These are phyloP conservation scores for Drosophila atroscutellata DNA, from an alignment of 2,888 invertebrate genomes.

Conservation along the genomic window DNA sequence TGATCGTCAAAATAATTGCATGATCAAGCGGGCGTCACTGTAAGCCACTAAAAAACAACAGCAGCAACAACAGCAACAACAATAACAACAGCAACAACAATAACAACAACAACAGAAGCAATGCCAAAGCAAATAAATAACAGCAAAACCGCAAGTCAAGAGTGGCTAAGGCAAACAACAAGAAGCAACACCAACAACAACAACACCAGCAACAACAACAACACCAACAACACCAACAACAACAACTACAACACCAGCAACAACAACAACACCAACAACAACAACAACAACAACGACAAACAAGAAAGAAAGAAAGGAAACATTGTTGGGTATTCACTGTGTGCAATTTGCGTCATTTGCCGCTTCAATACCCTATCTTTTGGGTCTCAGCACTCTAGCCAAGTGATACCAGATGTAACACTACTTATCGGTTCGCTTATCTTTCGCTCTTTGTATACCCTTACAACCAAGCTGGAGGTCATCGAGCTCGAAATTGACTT, in stretches of 20 bases:
- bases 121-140: constrained; percentile 32
- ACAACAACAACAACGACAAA: background rate
- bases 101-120: constrained; percentile 5
- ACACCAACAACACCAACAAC: too few relatives aligned
- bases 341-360: constrained; percentile 72
- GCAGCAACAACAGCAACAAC: constrained; percentile 12
- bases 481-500: background rate
- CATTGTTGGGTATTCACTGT: constrained; percentile 47
- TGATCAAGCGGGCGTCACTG: constrained; percentile 50
- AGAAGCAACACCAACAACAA: constrained; percentile 17
- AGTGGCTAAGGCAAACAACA: constrained; percentile 50
- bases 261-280: background rate
- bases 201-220: background rate
- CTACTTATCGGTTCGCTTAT: background rate
- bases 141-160: constrained; percentile 54
- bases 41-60: constrained; percentile 44
- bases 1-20: constrained; percentile 79
- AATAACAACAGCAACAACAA: background rate
- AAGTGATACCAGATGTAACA: background rate
- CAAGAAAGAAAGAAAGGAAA: constrained; percentile 20
- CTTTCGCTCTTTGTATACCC: background rate
- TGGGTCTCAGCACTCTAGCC: background rate
- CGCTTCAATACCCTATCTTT: background rate
- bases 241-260: too few relatives aligned
- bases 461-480: too few relatives aligned